Percentiles rank a stretch among this genome's conserved stretches.
These are phyloP conservation scores for Caenorhabditis japonica DNA, from an alignment of 2,888 invertebrate species.

Conservation along the genomic window DNA sequence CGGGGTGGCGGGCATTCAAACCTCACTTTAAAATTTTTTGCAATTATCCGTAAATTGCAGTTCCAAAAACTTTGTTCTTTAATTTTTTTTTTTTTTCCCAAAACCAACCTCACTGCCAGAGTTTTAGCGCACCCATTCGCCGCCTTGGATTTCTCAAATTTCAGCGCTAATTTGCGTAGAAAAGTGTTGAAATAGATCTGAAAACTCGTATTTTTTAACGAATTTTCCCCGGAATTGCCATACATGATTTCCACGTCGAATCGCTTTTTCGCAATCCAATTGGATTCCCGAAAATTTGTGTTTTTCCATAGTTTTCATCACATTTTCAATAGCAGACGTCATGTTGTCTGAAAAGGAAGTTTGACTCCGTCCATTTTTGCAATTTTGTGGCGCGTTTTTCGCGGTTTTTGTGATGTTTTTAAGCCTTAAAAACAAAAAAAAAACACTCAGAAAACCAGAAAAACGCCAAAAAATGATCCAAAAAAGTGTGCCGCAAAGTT, in stretches of 20 bases:
- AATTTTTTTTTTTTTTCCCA: too few species aligned
- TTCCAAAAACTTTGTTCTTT: too few species aligned
- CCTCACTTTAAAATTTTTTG: too few species aligned
- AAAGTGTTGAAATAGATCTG: slow-evolving; percentile 47
- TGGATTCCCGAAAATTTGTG: slow-evolving; percentile 47
- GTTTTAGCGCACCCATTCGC: slow-evolving; percentile 36
- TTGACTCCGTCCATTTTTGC: neutral
- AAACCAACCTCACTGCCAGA: slow-evolving; percentile 25
- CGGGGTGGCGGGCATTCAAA: too few species aligned
- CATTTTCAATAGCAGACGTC: slow-evolving; percentile 27
- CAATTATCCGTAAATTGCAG: too few species aligned
- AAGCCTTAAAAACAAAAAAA: too few species aligned
- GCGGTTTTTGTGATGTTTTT: too few species aligned
- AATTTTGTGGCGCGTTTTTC: too few species aligned
- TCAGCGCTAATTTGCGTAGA: slow-evolving; percentile 11
- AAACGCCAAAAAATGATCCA: too few species aligned
- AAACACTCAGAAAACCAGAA: too few species aligned
- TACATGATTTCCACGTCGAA: slow-evolving; percentile 42
- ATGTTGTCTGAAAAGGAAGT: slow-evolving; percentile 25
- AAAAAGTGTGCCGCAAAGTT: too few species aligned
- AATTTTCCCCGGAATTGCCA: neutral
- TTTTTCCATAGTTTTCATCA: slow-evolving; percentile 25
- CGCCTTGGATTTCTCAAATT: slow-evolving; percentile 28
- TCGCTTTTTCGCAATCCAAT: slow-evolving; percentile 46
- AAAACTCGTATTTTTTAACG: slow-evolving; percentile 10